Conservation (phyloP, 1,140 invertebrate species). For the Whitmania pigra region DNA sequence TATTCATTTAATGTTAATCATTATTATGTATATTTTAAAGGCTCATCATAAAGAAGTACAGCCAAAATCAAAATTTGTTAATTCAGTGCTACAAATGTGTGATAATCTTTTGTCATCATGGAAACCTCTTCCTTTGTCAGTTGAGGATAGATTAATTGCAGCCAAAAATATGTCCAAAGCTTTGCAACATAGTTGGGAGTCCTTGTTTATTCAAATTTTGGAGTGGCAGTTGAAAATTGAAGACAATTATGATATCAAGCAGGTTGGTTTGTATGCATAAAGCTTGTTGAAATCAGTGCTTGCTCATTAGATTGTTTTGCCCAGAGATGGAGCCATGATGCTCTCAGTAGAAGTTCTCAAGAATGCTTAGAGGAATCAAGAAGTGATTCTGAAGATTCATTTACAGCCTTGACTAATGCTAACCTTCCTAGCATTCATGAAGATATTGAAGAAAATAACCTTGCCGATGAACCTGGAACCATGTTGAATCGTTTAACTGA, state of each 20-base stretch:
- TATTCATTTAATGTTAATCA: no score
- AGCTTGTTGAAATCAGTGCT: neutral
- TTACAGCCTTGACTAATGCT: neutral
- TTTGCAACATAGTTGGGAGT: conserved; percentile 1
- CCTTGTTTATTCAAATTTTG: neutral
- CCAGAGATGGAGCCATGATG: neutral
- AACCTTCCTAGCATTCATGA: neutral
- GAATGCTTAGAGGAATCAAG: neutral
- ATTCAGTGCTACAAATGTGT: conserved; percentile 2
- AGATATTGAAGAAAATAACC: neutral
- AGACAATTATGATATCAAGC: neutral
- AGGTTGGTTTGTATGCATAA: neutral
- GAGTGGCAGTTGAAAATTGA: conserved; percentile 10
- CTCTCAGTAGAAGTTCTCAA: neutral
- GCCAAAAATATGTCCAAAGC: neutral
- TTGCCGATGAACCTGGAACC: neutral
- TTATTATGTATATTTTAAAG: neutral
- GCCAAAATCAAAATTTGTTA: conserved; percentile 11
- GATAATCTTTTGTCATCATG: neutral
- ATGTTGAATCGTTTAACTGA: no score
- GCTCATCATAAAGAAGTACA: neutral
- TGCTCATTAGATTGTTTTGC: neutral
- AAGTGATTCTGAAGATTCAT: neutral
- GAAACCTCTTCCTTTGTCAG: neutral
- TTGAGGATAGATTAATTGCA: conserved; percentile 1